Percentiles rank a stretch among this genome's conserved stretches.
Conservation (phyloP, 2,113 vertebrate species). For the Epinephelus fuscoguttatus region DNA sequence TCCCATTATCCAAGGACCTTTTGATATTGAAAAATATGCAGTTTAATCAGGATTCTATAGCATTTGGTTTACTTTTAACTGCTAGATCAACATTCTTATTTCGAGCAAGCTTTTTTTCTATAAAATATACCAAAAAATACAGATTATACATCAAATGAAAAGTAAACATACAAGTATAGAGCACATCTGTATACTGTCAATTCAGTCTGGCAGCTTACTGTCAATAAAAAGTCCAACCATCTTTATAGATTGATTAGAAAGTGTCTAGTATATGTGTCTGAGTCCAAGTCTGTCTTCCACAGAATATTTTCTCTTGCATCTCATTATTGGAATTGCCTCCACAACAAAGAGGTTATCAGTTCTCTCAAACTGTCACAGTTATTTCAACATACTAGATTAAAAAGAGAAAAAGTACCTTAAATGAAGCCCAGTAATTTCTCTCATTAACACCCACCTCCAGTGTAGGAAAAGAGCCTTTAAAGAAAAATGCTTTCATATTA, state of each 20-base stretch:
- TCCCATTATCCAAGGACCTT: too few species aligned
- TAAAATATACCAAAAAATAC: too few species aligned
- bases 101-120: too few species aligned
- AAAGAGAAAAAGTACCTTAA: constrained; percentile 49
- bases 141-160: neutral
- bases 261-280: neutral
- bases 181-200: neutral
- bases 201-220: neutral
- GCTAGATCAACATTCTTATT: neutral
- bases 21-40: neutral
- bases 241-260: constrained; percentile 18
- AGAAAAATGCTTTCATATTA: constrained; percentile 58
- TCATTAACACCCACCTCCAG: constrained; percentile 59
- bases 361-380: constrained; percentile 52
- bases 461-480: constrained; percentile 50
- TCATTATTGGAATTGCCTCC: constrained; percentile 55
- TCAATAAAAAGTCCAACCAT: too few species aligned
- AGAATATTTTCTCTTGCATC: constrained; percentile 39
- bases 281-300: neutral
- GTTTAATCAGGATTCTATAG: neutral
- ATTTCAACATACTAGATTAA: constrained; percentile 50
- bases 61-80: neutral
- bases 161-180: neutral
- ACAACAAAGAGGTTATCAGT: constrained; percentile 67
- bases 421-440: constrained; percentile 65